A percentile compares a stretch with the other conserved stretches of the same genome.
Conservation (phyloP, 2,113 vertebrate genomes). For the Tetrax tetrax region DNA sequence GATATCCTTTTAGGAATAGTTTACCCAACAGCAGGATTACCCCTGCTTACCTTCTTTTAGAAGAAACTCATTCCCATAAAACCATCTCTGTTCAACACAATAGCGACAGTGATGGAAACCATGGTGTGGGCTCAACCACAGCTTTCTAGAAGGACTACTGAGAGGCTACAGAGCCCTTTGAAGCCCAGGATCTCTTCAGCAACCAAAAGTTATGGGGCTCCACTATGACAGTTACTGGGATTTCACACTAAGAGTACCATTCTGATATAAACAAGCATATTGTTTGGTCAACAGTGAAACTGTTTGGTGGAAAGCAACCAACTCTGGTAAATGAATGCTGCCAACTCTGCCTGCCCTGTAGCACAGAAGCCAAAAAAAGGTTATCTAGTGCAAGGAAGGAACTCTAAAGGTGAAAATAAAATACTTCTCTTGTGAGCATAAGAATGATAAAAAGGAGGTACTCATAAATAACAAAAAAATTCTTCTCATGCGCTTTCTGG, state of each 20-base stretch:
- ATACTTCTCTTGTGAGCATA: background rate
- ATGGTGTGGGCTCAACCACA: rapidly evolving
- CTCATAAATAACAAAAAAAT: background rate
- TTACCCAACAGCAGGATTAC: background rate
- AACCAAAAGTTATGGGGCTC: background rate
- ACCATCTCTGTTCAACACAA: background rate
- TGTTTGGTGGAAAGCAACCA: slow-evolving; percentile 4
- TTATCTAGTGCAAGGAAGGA: background rate
- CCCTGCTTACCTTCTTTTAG: background rate
- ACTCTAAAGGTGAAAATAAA: background rate
- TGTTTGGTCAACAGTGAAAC: slow-evolving; percentile 12
- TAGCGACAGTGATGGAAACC: background rate
- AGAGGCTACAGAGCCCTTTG: background rate
- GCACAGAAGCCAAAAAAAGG: background rate
- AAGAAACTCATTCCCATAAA: background rate
- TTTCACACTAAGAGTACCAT: background rate
- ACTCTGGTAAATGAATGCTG: background rate
- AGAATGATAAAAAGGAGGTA: background rate
- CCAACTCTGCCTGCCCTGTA: background rate
- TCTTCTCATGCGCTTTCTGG: background rate
- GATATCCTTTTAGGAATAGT: background rate
- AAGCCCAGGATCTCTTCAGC: background rate
- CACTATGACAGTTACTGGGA: background rate
- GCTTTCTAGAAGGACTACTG: background rate
- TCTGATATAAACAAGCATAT: background rate